A percentile compares a stretch with the other conserved stretches of the same genome.
These are phyloP conservation scores for Peromyscus attwateri DNA, from an alignment of 2,797 vertebrate species.

Conservation along the genomic window DNA sequence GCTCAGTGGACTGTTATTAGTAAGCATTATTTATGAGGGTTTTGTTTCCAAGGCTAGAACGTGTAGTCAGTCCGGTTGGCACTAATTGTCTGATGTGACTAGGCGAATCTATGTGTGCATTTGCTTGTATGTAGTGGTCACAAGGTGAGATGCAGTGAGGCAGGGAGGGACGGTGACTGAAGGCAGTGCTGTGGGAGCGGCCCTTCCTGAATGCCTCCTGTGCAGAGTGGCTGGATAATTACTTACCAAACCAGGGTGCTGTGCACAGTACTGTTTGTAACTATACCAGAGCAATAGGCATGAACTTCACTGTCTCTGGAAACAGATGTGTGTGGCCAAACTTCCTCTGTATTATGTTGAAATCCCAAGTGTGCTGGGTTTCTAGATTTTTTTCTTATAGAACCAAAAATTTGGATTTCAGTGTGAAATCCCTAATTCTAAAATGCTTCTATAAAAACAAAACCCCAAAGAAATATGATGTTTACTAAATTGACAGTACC, in stretches of 20 bases:
- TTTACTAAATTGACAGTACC: background rate
- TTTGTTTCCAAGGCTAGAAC: constrained; percentile 4
- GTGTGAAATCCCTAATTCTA: background rate
- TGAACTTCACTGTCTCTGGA: background rate
- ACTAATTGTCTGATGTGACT: background rate
- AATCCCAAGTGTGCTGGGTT: background rate
- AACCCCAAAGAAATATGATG: background rate
- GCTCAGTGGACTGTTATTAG: background rate
- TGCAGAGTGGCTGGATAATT: background rate
- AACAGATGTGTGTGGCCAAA: background rate
- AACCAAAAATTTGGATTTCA: constrained; percentile 7
- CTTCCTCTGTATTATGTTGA: background rate
- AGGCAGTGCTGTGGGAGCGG: background rate
- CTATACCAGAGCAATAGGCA: background rate
- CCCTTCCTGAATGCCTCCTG: background rate
- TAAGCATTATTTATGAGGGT: background rate
- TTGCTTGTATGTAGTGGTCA: background rate
- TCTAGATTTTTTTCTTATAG: constrained; percentile 43
- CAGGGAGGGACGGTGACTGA: background rate
- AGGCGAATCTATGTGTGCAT: too few relatives aligned
- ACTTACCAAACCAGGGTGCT: background rate
- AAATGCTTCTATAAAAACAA: background rate
- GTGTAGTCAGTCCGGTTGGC: background rate
- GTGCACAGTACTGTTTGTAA: background rate
- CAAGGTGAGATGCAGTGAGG: background rate